Evolutionary conservation across 1,140 invertebrate species (phyloP).

Genomic region (Neomicropteryx cornuta): DNA sequence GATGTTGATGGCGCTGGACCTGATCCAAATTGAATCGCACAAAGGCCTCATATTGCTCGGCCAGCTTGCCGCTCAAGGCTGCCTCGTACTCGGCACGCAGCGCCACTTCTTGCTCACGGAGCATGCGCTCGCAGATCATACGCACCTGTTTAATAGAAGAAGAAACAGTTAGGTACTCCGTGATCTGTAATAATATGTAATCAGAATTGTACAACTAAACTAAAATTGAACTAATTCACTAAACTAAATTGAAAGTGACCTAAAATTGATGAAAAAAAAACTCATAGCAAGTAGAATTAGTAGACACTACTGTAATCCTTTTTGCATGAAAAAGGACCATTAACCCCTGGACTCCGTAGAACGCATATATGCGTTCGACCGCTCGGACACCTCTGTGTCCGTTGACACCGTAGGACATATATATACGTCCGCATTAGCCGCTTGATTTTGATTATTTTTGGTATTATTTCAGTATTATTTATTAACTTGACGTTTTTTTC

Average conservation of each 20-base stretch:
- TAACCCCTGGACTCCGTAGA: too few species aligned
- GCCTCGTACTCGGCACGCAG: constrained; percentile 89
- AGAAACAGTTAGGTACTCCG: constrained; percentile 2
- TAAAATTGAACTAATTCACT: neutral
- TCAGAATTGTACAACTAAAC: constrained; percentile 2
- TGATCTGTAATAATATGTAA: constrained; percentile 4
- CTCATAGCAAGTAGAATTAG: too few species aligned
- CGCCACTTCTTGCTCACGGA: constrained; percentile 84
- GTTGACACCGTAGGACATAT: too few species aligned
- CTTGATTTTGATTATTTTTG: too few species aligned
- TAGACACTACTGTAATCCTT: too few species aligned
- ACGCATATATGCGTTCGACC: too few species aligned
- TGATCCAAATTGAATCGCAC: constrained; percentile 96
- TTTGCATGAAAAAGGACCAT: too few species aligned
- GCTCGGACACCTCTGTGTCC: too few species aligned
- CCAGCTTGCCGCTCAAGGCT: constrained; percentile 80
- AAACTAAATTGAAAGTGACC: neutral
- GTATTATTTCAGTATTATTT: too few species aligned
- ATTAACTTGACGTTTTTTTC: too few species aligned
- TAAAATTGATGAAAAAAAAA: too few species aligned
- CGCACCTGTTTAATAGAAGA: constrained; percentile 54
- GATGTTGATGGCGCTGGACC: constrained; percentile 82
- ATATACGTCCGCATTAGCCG: too few species aligned
- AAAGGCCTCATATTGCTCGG: constrained; percentile 96
- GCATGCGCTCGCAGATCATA: constrained; percentile 89